These are phyloP conservation scores for Apodemia hepburni DNA, from an alignment of 2,888 invertebrate species.

Conservation along the genomic window DNA sequence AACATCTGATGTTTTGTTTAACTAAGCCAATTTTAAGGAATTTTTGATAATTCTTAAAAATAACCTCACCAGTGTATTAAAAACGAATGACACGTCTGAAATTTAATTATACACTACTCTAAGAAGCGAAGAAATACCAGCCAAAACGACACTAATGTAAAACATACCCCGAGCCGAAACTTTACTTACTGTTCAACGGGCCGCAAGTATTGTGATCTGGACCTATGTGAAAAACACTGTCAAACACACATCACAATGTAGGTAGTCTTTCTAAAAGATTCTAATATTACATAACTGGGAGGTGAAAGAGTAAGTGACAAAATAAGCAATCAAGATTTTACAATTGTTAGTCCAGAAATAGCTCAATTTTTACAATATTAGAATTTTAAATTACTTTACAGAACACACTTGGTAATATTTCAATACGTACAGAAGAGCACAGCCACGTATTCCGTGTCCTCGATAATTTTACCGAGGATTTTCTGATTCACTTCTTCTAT, in stretches of 20 bases:
- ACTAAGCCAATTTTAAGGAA: conserved; percentile 36
- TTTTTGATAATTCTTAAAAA: conserved; percentile 36
- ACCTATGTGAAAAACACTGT: conserved; percentile 79
- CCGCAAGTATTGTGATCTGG: conserved; percentile 79
- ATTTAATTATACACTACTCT: conserved; percentile 42
- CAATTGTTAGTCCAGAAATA: conserved; percentile 66
- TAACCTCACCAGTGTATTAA: conserved; percentile 40
- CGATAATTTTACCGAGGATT: conserved; percentile 93
- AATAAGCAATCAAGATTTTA: conserved; percentile 42
- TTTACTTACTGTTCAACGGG: conserved; percentile 78
- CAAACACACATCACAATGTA: conserved; percentile 74
- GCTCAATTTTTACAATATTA: conserved; percentile 62
- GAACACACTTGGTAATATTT: conserved; percentile 41
- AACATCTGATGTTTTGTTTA: conserved; percentile 45
- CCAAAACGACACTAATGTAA: conserved; percentile 61
- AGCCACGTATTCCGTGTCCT: conserved; percentile 94
- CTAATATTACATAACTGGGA: conserved; percentile 44
- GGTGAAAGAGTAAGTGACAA: conserved; percentile 48
- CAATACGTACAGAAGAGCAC: conserved; percentile 95
- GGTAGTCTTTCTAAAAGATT: conserved; percentile 37
- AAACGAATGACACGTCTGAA: conserved; percentile 53
- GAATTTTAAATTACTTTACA: conserved; percentile 53
- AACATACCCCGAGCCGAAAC: conserved; percentile 67
- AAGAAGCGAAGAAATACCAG: conserved; percentile 65
- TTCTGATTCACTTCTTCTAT: conserved; percentile 97